These are phyloP conservation scores for Chamaea fasciata DNA, from an alignment of 2,113 vertebrate genomes.

Conservation along the genomic window DNA sequence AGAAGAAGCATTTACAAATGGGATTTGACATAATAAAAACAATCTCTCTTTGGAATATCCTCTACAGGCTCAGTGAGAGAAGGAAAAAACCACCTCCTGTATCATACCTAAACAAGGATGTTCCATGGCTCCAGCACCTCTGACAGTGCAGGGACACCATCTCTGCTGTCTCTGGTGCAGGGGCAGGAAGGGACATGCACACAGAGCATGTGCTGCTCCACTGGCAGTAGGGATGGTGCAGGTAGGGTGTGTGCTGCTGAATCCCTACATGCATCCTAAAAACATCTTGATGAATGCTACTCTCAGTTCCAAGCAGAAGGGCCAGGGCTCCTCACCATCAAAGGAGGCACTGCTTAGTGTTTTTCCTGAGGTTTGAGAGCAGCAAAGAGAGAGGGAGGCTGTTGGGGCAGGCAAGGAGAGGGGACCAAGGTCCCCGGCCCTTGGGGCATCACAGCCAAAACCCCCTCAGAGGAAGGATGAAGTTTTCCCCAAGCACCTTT, in stretches of 20 bases:
- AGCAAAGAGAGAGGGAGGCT: not conserved
- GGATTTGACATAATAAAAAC: not conserved
- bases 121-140: not conserved
- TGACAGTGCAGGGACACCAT: rapidly evolving
- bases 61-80: not conserved
- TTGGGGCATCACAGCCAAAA: not conserved
- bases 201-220: rapidly evolving
- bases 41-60: not conserved
- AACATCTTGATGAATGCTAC: not conserved
- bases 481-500: not conserved
- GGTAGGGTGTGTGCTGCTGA: rapidly evolving
- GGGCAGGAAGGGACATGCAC: not conserved
- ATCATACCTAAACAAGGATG: not conserved
- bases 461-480: not conserved
- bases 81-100: not conserved
- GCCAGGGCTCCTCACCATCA: not conserved
- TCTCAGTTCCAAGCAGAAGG: not conserved
- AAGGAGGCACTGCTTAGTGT: not conserved
- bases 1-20: not conserved
- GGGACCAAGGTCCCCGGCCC: rapidly evolving
- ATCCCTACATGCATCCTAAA: rapidly evolving
- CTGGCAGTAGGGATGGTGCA: not conserved
- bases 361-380: not conserved
- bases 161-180: not conserved
- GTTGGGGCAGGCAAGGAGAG: not conserved